Evolutionary conservation across 2,797 vertebrate genomes (phyloP).

Genomic region (Dipus sagitta): DNA sequence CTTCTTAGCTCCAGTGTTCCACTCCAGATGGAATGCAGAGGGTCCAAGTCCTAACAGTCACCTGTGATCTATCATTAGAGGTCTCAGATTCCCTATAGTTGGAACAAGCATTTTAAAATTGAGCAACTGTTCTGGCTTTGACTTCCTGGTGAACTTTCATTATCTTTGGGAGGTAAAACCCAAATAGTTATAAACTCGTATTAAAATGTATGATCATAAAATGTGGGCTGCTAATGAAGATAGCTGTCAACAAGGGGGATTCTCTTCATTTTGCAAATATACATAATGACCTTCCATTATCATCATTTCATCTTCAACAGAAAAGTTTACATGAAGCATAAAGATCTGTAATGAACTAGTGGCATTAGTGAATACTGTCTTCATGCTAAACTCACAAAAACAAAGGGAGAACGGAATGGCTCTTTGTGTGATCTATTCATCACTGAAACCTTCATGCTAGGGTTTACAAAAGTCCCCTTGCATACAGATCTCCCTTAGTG

Average conservation of each 20-base stretch:
- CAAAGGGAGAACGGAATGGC: background rate
- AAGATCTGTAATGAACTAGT: background rate
- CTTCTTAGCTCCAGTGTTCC: background rate
- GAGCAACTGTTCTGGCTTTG: background rate
- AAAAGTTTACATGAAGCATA: background rate
- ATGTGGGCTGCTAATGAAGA: background rate
- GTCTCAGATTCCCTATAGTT: background rate
- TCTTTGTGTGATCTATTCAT: background rate
- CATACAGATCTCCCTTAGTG: background rate
- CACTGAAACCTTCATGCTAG: background rate
- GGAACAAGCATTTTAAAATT: background rate
- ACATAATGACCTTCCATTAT: background rate
- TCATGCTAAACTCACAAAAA: background rate
- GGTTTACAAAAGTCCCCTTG: background rate
- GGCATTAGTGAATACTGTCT: background rate
- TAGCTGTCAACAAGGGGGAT: background rate
- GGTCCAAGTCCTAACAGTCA: background rate
- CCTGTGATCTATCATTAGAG: background rate
- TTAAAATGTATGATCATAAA: constrained; percentile 34
- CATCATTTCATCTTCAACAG: constrained; percentile 27
- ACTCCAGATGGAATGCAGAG: background rate
- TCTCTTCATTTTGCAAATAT: constrained; percentile 33
- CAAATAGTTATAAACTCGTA: constrained; percentile 52
- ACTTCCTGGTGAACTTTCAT: background rate
- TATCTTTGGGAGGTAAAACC: constrained; percentile 24